Evolutionary conservation across 2,888 invertebrate genomes (phyloP).

Genomic region (Biston stratarius): DNA sequence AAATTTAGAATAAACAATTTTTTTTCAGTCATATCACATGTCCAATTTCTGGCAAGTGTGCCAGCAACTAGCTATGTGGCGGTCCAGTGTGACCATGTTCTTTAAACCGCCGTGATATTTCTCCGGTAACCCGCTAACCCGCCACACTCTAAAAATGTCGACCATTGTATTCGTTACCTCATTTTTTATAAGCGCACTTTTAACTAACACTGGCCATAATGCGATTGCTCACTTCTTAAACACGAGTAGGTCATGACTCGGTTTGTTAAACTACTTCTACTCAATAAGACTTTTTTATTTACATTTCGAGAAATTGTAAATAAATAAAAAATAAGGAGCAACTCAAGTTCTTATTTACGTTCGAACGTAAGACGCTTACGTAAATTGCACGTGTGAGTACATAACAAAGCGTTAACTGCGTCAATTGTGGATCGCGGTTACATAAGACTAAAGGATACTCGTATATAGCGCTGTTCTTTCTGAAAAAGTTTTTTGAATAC

Average conservation of each 20-base stretch:
- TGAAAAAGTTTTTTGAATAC: too few species aligned
- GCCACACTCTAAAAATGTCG: conserved; percentile 49
- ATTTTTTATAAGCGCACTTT: conserved; percentile 61
- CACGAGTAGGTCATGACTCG: conserved; percentile 52
- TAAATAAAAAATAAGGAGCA: conserved; percentile 11
- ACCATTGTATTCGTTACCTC: conserved; percentile 69
- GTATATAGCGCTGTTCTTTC: conserved; percentile 22
- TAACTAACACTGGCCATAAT: conserved; percentile 53
- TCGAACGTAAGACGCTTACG: conserved; percentile 31
- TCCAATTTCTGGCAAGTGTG: conserved; percentile 42
- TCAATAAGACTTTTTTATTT: conserved; percentile 24
- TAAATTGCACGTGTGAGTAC: conserved; percentile 33
- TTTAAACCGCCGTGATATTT: conserved; percentile 45
- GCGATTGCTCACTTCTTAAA: conserved; percentile 42
- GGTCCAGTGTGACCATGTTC: conserved; percentile 25
- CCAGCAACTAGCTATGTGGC: conserved; percentile 46
- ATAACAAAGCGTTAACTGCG: conserved; percentile 34
- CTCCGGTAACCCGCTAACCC: conserved; percentile 70
- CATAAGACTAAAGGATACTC: conserved; percentile 33
- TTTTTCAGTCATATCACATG: neutral
- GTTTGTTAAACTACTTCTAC: conserved; percentile 43
- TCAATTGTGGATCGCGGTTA: conserved; percentile 37
- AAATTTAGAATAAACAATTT: neutral
- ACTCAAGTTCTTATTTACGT: conserved; percentile 21
- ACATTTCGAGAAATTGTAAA: conserved; percentile 18